Evolutionary conservation across 2,888 invertebrate genomes (phyloP), one percentile per base, ranked within the genome.

Genomic region (Liopterus haemorrhoidalis): DNA sequence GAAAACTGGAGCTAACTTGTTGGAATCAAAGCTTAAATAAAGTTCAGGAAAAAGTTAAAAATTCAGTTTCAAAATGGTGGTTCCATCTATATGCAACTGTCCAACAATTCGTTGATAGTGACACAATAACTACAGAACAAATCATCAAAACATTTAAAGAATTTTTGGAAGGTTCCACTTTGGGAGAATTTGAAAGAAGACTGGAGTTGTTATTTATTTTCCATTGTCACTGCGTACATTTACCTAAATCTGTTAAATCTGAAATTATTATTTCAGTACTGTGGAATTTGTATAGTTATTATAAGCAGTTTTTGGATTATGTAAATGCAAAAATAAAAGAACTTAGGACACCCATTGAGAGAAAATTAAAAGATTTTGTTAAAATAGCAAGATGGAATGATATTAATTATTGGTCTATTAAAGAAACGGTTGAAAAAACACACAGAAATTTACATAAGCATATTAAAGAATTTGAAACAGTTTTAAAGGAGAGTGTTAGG

Each of bases 311-410:
- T 61, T 62, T 71, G 3, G 60, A 69, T 0, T 77, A 78, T 57
- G 79, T 95, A 0, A 67, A 73, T 0, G 67, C 72, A 0, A 75
- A 77, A 36, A 79, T 92, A 6, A 77, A 77, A 38, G 74, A 78
- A 22, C 72, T 85, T 15, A 79, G 86, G 20, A 65, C 77, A 0
- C 92, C 94, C 0, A 87, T 96, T 48, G 94, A 95, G 61, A 92
- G 90, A 68, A 87, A 92, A 64, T 66, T 99, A 8, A 84, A 85
- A 54, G 94, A 94, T 55, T 92, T 90, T 62, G 87, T 97, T 1
- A 94, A 95, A 67, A 95, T 99, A 41, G 88, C 88, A 38, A 78
- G 90, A 25, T 99, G 96, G 88, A 83, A 90, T 59, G 96, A 99
- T 60, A 78, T 91, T 9, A 96, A 87, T 59, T 93, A 94, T 64